Evolutionary conservation across 2,888 invertebrate genomes (phyloP).

Genomic region (Cephus nigrinus): DNA sequence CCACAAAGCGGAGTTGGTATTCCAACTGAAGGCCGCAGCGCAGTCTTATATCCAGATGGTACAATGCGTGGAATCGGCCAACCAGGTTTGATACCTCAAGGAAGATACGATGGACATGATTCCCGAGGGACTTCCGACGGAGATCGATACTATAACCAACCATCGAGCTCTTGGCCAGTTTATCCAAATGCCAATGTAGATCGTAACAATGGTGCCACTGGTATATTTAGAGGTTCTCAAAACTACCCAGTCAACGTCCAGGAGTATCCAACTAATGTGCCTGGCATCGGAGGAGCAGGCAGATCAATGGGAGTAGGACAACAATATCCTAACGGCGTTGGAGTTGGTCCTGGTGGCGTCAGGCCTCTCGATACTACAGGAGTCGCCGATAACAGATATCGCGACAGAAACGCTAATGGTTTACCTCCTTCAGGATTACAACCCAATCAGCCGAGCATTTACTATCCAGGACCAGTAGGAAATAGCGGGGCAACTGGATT

Average conservation of each 20-base stretch:
- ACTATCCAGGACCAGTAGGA: not conserved
- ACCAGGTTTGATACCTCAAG: not conserved
- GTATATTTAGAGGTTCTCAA: conserved; percentile 11
- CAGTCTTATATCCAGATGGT: conserved; percentile 28
- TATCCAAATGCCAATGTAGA: not conserved
- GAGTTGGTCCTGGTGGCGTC: conserved; percentile 7
- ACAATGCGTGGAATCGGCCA: conserved; percentile 16
- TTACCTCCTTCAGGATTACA: not conserved
- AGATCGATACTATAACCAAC: not conserved
- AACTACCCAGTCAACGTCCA: not conserved
- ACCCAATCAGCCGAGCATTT: not conserved
- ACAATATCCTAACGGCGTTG: not conserved
- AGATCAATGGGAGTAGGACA: not conserved
- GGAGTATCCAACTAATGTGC: not conserved
- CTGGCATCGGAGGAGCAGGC: conserved; percentile 8
- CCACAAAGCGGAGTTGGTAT: conserved; percentile 23
- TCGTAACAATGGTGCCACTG: conserved; percentile 10
- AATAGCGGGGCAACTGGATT: not conserved
- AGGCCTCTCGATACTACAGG: not conserved
- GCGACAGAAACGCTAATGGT: not conserved
- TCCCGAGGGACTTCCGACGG: not conserved
- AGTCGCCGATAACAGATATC: not conserved
- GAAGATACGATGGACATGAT: not conserved
- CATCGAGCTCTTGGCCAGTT: not conserved
- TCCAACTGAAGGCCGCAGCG: conserved; percentile 11